phyloP scores from a whole-genome alignment of 2,113 vertebrate species.

The Stomatorhinus ivindoensis region DNA sequence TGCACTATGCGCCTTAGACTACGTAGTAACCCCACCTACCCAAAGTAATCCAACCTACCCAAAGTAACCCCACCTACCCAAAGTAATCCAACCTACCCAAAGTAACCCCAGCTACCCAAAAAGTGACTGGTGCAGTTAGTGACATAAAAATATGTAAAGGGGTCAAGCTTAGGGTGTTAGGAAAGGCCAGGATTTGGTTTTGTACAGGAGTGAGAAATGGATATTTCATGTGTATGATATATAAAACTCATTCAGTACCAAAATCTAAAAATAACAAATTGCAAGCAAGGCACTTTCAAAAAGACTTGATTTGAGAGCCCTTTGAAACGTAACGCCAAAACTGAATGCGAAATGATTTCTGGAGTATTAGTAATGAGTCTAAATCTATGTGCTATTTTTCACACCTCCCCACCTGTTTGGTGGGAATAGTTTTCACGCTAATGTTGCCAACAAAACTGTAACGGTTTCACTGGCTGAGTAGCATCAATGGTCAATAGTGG shows the following conservation, averaged over 20 bases:
- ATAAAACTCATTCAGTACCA: background rate
- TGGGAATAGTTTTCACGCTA: background rate
- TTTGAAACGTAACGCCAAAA: background rate
- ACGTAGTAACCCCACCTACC: background rate
- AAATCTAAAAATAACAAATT: background rate
- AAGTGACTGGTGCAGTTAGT: background rate
- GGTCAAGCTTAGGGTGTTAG: background rate
- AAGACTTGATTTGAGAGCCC: background rate
- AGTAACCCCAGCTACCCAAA: background rate
- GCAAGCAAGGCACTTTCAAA: background rate
- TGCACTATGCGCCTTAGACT: background rate
- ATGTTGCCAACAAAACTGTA: background rate
- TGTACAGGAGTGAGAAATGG: background rate
- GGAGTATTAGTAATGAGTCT: background rate
- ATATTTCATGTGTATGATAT: background rate
- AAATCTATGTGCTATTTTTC: background rate
- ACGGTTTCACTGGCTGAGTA: background rate
- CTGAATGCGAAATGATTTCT: constrained; percentile 4
- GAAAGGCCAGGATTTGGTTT: background rate
- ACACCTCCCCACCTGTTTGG: background rate
- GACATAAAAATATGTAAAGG: background rate
- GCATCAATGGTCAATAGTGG: background rate
- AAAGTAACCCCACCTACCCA: background rate
- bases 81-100: too few species aligned
- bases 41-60: background rate